phyloP scores from a whole-genome alignment of 2,888 invertebrate species.

The Anoncus sp. region DNA sequence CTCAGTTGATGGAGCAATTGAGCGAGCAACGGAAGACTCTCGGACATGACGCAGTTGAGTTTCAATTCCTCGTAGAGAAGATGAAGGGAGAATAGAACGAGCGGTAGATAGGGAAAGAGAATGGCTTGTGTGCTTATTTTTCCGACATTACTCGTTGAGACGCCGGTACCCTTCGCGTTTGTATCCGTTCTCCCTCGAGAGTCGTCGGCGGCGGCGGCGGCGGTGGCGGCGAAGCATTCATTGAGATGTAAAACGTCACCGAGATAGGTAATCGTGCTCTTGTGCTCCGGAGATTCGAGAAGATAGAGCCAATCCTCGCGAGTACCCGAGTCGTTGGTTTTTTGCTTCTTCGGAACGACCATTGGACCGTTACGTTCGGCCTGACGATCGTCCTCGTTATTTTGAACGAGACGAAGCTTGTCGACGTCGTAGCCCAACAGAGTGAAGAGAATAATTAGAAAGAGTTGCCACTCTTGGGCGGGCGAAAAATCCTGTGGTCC shows the following conservation, averaged over 20 bases:
- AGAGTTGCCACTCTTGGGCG: conserved; percentile 92
- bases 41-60: conserved; percentile 88
- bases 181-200: too few relatives aligned
- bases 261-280: conserved; percentile 83
- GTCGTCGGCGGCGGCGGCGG: too few relatives aligned
- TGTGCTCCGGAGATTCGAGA: conserved; percentile 86
- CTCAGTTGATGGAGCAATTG: conserved; percentile 90
- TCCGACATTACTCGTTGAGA: conserved; percentile 66
- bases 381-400: conserved; percentile 82
- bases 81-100: conserved; percentile 92
- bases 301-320: conserved; percentile 93
- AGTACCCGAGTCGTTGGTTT: conserved; percentile 90
- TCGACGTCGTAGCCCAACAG: conserved; percentile 90
- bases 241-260: conserved; percentile 83
- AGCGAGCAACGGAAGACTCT: conserved; percentile 88
- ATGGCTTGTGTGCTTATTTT: conserved; percentile 87
- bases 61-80: conserved; percentile 96
- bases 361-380: conserved; percentile 83
- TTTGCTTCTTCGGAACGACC: conserved; percentile 90
- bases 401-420: conserved; percentile 83
- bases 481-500: conserved; percentile 91
- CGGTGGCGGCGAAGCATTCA: too few relatives aligned
- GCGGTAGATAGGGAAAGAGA: conserved; percentile 89
- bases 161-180: too few relatives aligned
- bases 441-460: conserved; percentile 86